Percentiles rank a stretch among this genome's conserved stretches.
phyloP scores from a whole-genome alignment of 2,888 invertebrate genomes.

The Latrodectus elegans region DNA sequence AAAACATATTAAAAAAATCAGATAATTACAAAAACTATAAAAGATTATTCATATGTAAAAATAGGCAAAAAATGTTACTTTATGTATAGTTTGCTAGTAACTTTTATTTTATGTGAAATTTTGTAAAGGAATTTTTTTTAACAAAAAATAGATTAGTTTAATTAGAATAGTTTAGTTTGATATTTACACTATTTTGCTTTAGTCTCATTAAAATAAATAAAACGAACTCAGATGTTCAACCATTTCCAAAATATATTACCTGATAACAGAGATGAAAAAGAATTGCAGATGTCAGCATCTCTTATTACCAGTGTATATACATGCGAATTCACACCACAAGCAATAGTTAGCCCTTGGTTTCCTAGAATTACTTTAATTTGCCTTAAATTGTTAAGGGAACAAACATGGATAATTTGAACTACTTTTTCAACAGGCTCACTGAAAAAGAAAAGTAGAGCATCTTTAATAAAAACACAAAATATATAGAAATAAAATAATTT shows the following conservation, averaged over 20 bases:
- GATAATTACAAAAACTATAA: background rate
- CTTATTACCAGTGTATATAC: slow-evolving; percentile 55
- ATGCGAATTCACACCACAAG: slow-evolving; percentile 23
- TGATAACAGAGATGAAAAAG: slow-evolving; percentile 41
- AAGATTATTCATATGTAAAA: too few relatives aligned
- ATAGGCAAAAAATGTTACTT: too few relatives aligned
- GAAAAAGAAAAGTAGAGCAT: background rate
- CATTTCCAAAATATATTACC: slow-evolving; percentile 23
- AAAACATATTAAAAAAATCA: background rate
- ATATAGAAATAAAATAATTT: background rate
- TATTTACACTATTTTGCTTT: background rate
- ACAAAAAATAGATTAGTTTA: background rate
- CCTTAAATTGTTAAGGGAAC: slow-evolving; percentile 23
- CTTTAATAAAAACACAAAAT: background rate
- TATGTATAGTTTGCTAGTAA: too few relatives aligned
- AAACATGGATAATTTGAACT: slow-evolving; percentile 34
- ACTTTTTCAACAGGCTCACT: slow-evolving; percentile 49
- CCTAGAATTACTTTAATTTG: slow-evolving; percentile 50
- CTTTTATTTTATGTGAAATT: background rate
- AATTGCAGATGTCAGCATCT: slow-evolving; percentile 56
- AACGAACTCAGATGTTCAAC: background rate
- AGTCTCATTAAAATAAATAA: background rate
- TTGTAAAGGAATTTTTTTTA: background rate
- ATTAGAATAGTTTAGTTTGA: background rate
- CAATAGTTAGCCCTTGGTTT: slow-evolving; percentile 47